Base-by-base conservation (phyloP, 2,113 vertebrate genomes). In the Actinemys pallida region DNA sequence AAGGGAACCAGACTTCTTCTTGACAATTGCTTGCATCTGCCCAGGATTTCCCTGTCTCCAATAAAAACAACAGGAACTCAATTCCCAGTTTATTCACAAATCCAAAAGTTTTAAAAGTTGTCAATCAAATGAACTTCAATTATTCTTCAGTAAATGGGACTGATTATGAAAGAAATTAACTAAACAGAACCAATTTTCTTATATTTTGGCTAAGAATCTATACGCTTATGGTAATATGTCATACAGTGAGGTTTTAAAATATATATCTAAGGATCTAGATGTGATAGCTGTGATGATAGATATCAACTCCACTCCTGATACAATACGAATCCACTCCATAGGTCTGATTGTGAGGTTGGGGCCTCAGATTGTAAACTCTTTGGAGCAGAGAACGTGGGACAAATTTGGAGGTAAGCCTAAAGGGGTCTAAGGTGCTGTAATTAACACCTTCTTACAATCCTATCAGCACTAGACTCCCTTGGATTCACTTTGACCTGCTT, bases 31-130 rank as follows among this genome's bases (percentile, higher is more conserved):
- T 49, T 2, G 6, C 4, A 9, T 35, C 81, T 16, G 25, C 24
- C 49, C 3, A 62, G 54, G 56, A 16, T 35, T 93, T 82, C 93
- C 93, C 90, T 88, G 91, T 97, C 88, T 94, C 95, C 56, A 50
- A 87, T 78, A 86, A 96, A 95, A 95, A 84, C 16, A 90, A 14
- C 13, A 35, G 1, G 2, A 50, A 39, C 10, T 39, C 4, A 54
- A 56, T 42, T 12, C 90, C 19, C 3, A 53, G 47, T 45, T 95
- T 52, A 42, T 87, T 90, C 82, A 20, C 53, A 27, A 22, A 72
- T 72, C 65, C 65, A 20, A 39, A 39, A 22, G n/a, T 47, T 75
- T 49, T 6, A 49, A 29, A 89, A 53, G 5, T 29, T 92, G 84
- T 89, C 53, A 76, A 8, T 31, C 57, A 75, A 72, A 84, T 85